phyloP scores from a whole-genome alignment of 2,888 invertebrate species.

The Polyommatus icarus region DNA sequence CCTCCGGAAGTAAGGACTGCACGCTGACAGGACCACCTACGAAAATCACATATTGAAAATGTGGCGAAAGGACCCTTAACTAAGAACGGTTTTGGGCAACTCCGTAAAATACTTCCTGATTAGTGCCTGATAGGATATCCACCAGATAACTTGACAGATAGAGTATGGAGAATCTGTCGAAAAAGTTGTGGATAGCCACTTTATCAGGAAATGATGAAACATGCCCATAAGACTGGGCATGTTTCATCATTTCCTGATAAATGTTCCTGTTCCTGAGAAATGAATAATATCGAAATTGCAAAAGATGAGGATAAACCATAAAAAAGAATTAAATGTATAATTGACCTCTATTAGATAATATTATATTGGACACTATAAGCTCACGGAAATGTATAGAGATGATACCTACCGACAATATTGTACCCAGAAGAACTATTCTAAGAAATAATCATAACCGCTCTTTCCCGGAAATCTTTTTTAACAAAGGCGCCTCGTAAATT shows the following conservation, averaged over 20 bases:
- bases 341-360: not conserved
- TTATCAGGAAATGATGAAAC: no score
- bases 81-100: not conserved
- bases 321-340: not conserved
- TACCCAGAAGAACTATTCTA: not conserved
- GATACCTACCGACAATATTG: not conserved
- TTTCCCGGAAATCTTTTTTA: conserved; percentile 7
- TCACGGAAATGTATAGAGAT: not conserved
- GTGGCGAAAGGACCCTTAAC: not conserved
- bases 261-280: no score
- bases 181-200: no score
- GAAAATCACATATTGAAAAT: not conserved
- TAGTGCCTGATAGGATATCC: no score
- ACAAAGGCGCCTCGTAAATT: conserved; percentile 11
- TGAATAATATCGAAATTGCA: not conserved
- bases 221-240: no score
- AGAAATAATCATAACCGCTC: not conserved
- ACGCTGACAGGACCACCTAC: conserved; percentile 90
- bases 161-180: not conserved
- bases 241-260: no score
- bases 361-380: not conserved
- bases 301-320: not conserved
- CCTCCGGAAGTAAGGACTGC: conserved; percentile 94
- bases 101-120: not conserved
- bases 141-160: not conserved